Percentiles rank a stretch among this genome's conserved stretches.
Conservation (phyloP, 2,797 vertebrate genomes). For the Esox lucius region DNA sequence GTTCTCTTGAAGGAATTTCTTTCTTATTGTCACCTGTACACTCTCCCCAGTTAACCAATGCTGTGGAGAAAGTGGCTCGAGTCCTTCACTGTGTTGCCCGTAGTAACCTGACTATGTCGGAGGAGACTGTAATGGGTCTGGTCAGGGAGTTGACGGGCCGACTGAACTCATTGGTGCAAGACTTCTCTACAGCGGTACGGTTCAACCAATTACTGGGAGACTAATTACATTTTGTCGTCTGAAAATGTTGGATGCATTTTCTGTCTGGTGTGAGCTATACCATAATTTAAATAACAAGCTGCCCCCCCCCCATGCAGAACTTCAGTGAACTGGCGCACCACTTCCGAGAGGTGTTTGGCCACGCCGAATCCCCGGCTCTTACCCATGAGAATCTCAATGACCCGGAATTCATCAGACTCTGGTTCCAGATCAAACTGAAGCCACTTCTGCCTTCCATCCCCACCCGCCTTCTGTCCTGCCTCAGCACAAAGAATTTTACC, state of each 20-base stretch:
- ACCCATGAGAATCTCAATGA: constrained; percentile 63
- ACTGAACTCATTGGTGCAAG: constrained; percentile 61
- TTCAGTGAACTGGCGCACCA: constrained; percentile 53
- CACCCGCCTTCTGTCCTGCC: constrained; percentile 65
- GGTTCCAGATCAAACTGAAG: constrained; percentile 73
- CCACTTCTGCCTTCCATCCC: constrained; percentile 62
- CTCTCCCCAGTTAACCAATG: constrained; percentile 63
- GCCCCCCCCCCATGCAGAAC: constrained; percentile 52
- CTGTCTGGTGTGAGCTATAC: not conserved
- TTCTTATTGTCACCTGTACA: no score
- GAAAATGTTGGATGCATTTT: not conserved
- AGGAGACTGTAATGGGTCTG: constrained; percentile 54
- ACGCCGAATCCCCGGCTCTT: constrained; percentile 40
- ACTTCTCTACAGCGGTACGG: constrained; percentile 61
- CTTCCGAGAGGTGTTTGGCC: constrained; percentile 58
- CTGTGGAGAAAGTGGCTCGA: constrained; percentile 61
- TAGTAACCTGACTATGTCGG: constrained; percentile 58
- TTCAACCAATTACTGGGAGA: not conserved
- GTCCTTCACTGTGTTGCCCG: constrained; percentile 66
- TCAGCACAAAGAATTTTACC: constrained; percentile 77
- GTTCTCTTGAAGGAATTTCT: no score
- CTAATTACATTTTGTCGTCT: not conserved
- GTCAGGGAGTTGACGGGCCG: constrained; percentile 56
- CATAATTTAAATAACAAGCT: no score
- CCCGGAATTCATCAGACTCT: constrained; percentile 67